Percentiles rank a stretch among this genome's conserved stretches.
Conservation (phyloP, 2,113 vertebrate genomes). For the Sturnira hondurensis region DNA sequence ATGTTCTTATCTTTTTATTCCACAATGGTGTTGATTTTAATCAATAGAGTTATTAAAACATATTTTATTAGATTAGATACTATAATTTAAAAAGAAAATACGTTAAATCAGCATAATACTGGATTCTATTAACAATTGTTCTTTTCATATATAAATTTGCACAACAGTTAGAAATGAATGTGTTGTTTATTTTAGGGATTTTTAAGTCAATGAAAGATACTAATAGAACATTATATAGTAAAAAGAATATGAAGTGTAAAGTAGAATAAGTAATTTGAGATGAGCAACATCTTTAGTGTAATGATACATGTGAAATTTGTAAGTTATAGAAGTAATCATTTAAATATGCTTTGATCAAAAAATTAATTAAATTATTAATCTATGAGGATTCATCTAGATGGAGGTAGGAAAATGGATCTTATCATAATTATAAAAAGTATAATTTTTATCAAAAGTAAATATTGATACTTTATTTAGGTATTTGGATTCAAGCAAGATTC, state of each 20-base stretch:
- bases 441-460: slow-evolving; percentile 27
- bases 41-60: slow-evolving; percentile 33
- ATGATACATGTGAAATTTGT: slow-evolving; percentile 69
- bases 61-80: slow-evolving; percentile 19
- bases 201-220: slow-evolving; percentile 55
- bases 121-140: slow-evolving; percentile 19
- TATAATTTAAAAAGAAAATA: slow-evolving; percentile 43
- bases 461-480: not conserved
- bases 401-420: slow-evolving; percentile 59
- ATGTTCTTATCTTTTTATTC: not conserved
- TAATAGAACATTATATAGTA: slow-evolving; percentile 19
- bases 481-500: not conserved
- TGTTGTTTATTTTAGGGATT: slow-evolving; percentile 42
- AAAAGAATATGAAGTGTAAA: slow-evolving; percentile 27
- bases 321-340: slow-evolving; percentile 72
- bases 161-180: slow-evolving; percentile 62
- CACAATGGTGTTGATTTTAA: not conserved
- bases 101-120: slow-evolving; percentile 53
- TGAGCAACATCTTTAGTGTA: slow-evolving; percentile 32
- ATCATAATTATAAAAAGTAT: slow-evolving; percentile 51
- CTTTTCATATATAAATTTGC: slow-evolving; percentile 54
- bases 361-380: slow-evolving; percentile 72
- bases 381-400: slow-evolving; percentile 56
- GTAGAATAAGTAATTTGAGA: slow-evolving; percentile 48
- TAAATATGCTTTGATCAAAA: slow-evolving; percentile 80